Percentiles rank a stretch among this genome's conserved stretches.
Conservation (phyloP, 2,797 vertebrate species). For the Pseudocheirus occidentalis region DNA sequence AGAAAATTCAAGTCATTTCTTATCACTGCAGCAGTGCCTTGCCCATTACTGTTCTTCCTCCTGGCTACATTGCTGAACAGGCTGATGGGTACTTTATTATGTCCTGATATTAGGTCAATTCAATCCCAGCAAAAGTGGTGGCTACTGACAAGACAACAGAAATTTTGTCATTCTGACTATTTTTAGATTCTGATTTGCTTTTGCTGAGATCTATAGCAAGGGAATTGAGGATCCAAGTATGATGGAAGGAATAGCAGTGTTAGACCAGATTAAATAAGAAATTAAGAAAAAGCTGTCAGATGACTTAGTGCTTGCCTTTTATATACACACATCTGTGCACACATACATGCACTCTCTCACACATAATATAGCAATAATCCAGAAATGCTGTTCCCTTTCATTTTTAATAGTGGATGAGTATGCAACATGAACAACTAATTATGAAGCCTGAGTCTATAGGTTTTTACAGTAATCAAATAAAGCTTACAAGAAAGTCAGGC, state of each 20-base stretch:
- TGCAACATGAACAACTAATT: neutral
- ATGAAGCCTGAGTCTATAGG: constrained; percentile 27
- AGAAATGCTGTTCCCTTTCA: constrained; percentile 7
- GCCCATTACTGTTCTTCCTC: neutral
- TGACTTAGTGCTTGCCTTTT: constrained; percentile 16
- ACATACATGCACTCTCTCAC: neutral
- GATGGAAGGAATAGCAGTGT: neutral
- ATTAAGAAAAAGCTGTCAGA: constrained; percentile 18
- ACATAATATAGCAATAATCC: neutral
- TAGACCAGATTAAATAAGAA: constrained; percentile 30
- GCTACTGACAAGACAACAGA: neutral
- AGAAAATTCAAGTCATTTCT: neutral
- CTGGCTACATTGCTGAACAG: neutral
- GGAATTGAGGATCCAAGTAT: constrained; percentile 38
- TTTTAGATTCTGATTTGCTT: constrained; percentile 31
- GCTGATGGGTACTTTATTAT: no score
- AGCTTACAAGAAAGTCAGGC: constrained; percentile 69
- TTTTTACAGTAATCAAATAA: constrained; percentile 52
- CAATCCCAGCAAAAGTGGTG: neutral
- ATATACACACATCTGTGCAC: neutral
- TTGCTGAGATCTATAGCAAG: constrained; percentile 41
- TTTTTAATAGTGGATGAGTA: constrained; percentile 1
- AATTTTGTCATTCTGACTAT: neutral
- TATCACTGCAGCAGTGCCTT: neutral
- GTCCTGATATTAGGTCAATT: neutral